Conservation (phyloP, 2,888 invertebrate species). For the Drosophila monieri region DNA sequence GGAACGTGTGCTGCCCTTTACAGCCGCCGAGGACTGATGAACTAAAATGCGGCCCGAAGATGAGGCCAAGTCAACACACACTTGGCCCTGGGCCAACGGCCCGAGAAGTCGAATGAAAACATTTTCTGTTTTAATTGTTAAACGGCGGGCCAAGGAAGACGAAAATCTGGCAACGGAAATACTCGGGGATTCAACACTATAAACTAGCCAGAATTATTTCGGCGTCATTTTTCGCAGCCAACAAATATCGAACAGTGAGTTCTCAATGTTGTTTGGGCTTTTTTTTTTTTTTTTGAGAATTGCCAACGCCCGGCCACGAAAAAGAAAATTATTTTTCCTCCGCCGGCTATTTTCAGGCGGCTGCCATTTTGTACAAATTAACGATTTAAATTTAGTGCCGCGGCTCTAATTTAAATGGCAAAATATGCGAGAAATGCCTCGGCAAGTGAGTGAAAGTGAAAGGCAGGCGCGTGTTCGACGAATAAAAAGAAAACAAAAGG, state of each 20-base stretch:
- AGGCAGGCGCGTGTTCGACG: constrained; percentile 35
- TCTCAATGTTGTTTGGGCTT: constrained; percentile 39
- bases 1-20: constrained; percentile 60
- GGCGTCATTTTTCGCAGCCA: constrained; percentile 49
- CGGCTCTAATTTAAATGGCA: constrained; percentile 66
- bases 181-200: constrained; percentile 10
- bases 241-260: constrained; percentile 44
- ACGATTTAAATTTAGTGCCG: constrained; percentile 70
- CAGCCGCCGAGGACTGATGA: constrained; percentile 30
- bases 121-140: constrained; percentile 57
- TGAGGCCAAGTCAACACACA: constrained; percentile 72
- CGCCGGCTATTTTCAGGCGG: constrained; percentile 55
- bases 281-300: background rate
- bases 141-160: constrained; percentile 15
- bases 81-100: constrained; percentile 66
- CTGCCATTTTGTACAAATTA: constrained; percentile 62
- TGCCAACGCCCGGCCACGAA: constrained; percentile 7
- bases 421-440: constrained; percentile 69
- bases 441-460: constrained; percentile 42
- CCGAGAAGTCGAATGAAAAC: constrained; percentile 54
- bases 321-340: constrained; percentile 39
- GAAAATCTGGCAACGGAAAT: constrained; percentile 41
- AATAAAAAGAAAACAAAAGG: constrained; percentile 4
- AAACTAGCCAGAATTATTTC: constrained; percentile 43
- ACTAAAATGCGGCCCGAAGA: constrained; percentile 56